Percentiles rank a stretch among this genome's conserved stretches.
Conservation (phyloP, 2,888 invertebrate genomes). For the Baronia brevicornis region DNA sequence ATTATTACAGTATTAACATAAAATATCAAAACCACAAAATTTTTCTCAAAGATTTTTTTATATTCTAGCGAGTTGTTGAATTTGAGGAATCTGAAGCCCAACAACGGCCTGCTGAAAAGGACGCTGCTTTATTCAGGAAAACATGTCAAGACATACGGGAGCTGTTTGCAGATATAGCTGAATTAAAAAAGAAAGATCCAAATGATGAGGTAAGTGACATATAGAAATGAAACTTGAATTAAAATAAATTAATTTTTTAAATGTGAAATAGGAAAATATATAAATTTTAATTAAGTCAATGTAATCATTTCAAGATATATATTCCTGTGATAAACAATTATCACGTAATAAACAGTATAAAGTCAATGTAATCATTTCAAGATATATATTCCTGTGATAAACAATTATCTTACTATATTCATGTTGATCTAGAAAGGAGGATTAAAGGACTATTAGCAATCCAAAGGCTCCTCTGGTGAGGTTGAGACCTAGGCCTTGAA, state of each 20-base stretch:
- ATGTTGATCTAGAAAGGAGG: too few relatives aligned
- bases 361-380: too few relatives aligned
- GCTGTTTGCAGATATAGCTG: conserved; percentile 80
- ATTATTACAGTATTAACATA: conserved; percentile 3
- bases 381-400: too few relatives aligned
- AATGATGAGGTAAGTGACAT: conserved; percentile 64
- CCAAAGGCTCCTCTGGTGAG: too few relatives aligned
- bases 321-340: too few relatives aligned
- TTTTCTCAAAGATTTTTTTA: conserved; percentile 11
- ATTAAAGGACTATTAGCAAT: too few relatives aligned
- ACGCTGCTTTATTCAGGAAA: conserved; percentile 79
- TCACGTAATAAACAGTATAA: too few relatives aligned
- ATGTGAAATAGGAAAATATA: too few relatives aligned
- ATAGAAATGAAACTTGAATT: neutral
- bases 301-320: too few relatives aligned
- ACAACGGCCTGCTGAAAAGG: conserved; percentile 78
- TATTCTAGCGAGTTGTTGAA: conserved; percentile 78
- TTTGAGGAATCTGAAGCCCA: conserved; percentile 85
- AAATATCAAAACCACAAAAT: neutral
- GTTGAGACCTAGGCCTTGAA: too few relatives aligned
- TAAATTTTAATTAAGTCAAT: too few relatives aligned
- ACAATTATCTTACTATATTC: too few relatives aligned
- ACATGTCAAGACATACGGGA: conserved; percentile 82
- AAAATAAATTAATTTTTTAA: conserved; percentile 1
- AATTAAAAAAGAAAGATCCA: conserved; percentile 76